phyloP scores from a whole-genome alignment of 64 coral and sea anemone species.

The Pocillopora verrucosa region DNA sequence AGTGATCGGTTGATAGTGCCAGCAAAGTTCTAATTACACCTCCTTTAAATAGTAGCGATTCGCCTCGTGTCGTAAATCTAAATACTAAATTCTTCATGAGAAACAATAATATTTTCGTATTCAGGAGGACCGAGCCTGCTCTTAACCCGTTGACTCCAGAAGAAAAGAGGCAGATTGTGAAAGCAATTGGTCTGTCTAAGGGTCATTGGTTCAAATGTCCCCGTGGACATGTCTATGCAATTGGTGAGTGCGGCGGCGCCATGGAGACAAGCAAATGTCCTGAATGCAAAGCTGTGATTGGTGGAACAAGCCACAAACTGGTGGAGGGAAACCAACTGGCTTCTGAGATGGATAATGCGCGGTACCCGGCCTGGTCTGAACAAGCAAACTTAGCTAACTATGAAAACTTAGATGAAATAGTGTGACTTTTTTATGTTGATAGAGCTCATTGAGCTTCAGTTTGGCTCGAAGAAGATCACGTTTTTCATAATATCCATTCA shows the following conservation, averaged over 20 bases:
- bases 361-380: conserved; percentile 83
- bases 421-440: background rate
- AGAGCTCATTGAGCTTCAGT: too few species aligned
- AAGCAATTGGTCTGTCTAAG: conserved; percentile 68
- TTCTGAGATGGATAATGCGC: conserved; percentile 81
- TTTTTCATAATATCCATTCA: too few species aligned
- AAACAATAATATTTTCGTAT: background rate
- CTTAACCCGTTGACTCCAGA: conserved; percentile 49
- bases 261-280: conserved; percentile 49
- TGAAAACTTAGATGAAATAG: background rate
- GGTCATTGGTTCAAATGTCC: conserved; percentile 89
- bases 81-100: too few species aligned
- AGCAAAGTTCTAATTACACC: too few species aligned
- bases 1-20: too few species aligned
- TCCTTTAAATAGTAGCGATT: too few species aligned
- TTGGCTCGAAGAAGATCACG: too few species aligned
- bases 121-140: background rate
- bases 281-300: conserved; percentile 75
- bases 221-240: conserved; percentile 82
- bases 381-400: conserved; percentile 90
- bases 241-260: conserved; percentile 55
- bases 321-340: conserved; percentile 71
- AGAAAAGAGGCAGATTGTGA: conserved; percentile 71
- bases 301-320: conserved; percentile 63
- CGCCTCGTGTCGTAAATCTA: too few species aligned